phyloP scores from a whole-genome alignment of 30 jellyfish, hydroid and myxozoan species.

The Hydra vulgaris region DNA sequence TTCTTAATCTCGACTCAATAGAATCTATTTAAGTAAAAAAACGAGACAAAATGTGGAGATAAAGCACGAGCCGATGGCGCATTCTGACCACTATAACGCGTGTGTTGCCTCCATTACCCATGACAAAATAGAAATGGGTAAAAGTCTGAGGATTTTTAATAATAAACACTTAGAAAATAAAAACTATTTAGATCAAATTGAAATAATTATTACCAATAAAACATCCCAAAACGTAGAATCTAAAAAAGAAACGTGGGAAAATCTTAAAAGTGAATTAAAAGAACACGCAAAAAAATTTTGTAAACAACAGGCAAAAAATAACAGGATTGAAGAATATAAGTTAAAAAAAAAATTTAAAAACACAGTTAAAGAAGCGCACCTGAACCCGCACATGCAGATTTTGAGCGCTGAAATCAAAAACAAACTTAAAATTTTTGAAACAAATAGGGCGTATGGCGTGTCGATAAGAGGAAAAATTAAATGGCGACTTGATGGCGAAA shows the following conservation, averaged over 20 bases:
- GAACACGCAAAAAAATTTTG: background rate
- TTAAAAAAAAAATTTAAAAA: too few species aligned
- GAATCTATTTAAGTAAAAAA: background rate
- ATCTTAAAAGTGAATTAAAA: background rate
- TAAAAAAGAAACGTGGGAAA: background rate
- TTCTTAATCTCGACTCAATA: background rate
- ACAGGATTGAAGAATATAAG: background rate
- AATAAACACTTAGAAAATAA: background rate
- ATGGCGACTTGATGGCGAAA: background rate
- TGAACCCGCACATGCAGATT: background rate
- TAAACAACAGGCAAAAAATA: background rate
- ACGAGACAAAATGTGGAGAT: background rate
- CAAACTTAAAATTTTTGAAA: background rate
- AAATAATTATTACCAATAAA: too few species aligned
- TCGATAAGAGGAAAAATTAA: background rate
- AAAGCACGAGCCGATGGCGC: background rate
- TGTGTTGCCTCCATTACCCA: background rate
- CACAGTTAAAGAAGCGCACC: background rate
- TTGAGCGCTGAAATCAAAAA: background rate
- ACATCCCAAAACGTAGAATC: background rate
- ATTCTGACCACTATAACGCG: background rate
- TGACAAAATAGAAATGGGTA: background rate
- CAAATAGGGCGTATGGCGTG: background rate
- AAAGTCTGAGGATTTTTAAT: background rate
- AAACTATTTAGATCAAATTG: background rate